Base-by-base conservation (phyloP, 1,140 invertebrate species). In the Saccostrea cuccullata region DNA sequence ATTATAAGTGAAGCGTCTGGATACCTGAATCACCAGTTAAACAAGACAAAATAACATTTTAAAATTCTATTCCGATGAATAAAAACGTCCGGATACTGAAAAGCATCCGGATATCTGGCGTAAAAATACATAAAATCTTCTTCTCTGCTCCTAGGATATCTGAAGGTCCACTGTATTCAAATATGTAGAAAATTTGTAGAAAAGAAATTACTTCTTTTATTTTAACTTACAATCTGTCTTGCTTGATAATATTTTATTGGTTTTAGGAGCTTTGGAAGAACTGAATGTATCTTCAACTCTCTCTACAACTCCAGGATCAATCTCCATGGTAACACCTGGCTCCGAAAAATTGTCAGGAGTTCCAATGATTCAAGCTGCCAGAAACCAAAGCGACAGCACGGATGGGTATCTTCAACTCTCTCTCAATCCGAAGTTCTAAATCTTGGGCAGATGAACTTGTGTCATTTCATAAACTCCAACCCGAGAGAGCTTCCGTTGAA, bases 391-490 rank as follows among this genome's bases (percentile, higher is more conserved):
- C 70, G 86, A 30, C 30, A 90, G 56, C 84, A 64, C 84, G 30
- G 56, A 90, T 85, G 88, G 85, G 9, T 89, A n/a, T n/a, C n/a
- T n/a, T n/a, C n/a, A n/a, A n/a, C n/a, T n/a, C n/a, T n/a, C n/a
- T n/a, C n/a, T n/a, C 89, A 73, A 87, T 91, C 60, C 88, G 82
- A 23, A 92, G 85, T 64, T 55, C 64, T 77, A 91, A 88, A 55
- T 89, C 90, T 1, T 92, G 91, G 91, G 91, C 90, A 6, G 83
- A 89, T 30, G 91, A 92, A 87, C 82, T 92, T 15, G 87, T 89
- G 8, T 77, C 86, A 30, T 89, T 55, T 73, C 86, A 82, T 60
- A 82, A 56, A 64, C 82, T 87, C n/a, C 86, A 83, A 64, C 55
- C 86, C 2, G 86, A 87, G 56, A 89, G 84, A 87, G 60, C 86